Evolutionary conservation across 2,888 invertebrate genomes (phyloP).

Genomic region (Philaethria dido): DNA sequence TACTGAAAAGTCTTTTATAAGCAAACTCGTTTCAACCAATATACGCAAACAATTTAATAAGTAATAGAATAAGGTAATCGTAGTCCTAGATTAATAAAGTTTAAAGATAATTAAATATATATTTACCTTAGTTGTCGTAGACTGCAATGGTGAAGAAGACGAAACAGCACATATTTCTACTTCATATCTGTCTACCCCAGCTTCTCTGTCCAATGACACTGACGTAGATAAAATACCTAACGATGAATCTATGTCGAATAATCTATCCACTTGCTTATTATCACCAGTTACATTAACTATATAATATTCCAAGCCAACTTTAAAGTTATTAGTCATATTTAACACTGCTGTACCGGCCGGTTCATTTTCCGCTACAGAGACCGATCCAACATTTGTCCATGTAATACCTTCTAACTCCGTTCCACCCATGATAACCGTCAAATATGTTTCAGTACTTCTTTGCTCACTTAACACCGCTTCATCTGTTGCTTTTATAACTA

Average conservation of each 20-base stretch:
- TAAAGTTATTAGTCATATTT: conserved; percentile 89
- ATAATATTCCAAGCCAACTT: conserved; percentile 92
- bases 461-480: conserved; percentile 95
- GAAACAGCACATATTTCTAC: conserved; percentile 94
- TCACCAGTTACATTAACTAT: conserved; percentile 92
- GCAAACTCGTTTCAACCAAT: no score
- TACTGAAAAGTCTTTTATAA: no score
- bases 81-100: neutral
- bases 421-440: conserved; percentile 90
- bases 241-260: conserved; percentile 95
- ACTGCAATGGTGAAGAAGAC: conserved; percentile 87
- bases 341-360: conserved; percentile 93
- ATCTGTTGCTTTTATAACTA: conserved; percentile 94
- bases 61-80: no score
- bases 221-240: conserved; percentile 95
- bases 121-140: conserved; percentile 93
- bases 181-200: conserved; percentile 91
- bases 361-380: conserved; percentile 95
- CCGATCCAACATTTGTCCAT: conserved; percentile 87
- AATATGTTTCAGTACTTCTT: conserved; percentile 93
- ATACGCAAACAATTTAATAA: no score
- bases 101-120: conserved; percentile 12
- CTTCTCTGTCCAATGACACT: conserved; percentile 91
- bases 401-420: conserved; percentile 83
- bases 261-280: conserved; percentile 91